Evolutionary conservation across 2,888 invertebrate genomes (phyloP).

Genomic region (Eristalinus sepulchralis): DNA sequence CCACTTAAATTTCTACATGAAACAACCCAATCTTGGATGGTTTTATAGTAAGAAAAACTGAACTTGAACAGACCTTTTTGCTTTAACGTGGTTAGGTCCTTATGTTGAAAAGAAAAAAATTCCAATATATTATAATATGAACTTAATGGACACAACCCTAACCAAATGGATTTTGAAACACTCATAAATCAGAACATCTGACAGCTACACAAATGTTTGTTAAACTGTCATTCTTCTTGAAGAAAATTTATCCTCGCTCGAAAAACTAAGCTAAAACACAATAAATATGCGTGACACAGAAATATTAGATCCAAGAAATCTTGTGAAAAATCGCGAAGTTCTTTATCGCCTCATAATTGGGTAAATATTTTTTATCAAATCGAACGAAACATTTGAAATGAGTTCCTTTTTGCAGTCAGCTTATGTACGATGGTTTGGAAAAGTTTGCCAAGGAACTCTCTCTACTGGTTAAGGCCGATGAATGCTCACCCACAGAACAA

Average conservation of each 20-base stretch:
- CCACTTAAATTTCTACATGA: too few species aligned
- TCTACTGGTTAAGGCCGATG: conserved; percentile 92
- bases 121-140: too few species aligned
- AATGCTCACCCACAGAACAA: conserved; percentile 97
- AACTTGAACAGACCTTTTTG: too few species aligned
- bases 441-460: conserved; percentile 93
- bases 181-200: not conserved
- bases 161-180: not conserved
- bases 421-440: conserved; percentile 98
- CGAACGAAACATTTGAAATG: not conserved
- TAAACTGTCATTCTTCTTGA: not conserved
- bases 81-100: too few species aligned
- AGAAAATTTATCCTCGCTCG: not conserved
- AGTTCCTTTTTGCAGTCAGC: conserved; percentile 87
- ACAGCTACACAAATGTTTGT: conserved; percentile 12
- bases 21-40: too few species aligned
- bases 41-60: too few species aligned
- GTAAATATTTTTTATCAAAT: conserved; percentile 81
- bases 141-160: not conserved
- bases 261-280: not conserved
- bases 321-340: conserved; percentile 93
- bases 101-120: too few species aligned
- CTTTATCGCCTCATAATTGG: conserved; percentile 96
- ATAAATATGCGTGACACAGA: conserved; percentile 79
- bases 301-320: conserved; percentile 86